These are phyloP conservation scores for Gymnosoma rotundatum DNA, from an alignment of 2,888 invertebrate genomes.

Conservation along the genomic window DNA sequence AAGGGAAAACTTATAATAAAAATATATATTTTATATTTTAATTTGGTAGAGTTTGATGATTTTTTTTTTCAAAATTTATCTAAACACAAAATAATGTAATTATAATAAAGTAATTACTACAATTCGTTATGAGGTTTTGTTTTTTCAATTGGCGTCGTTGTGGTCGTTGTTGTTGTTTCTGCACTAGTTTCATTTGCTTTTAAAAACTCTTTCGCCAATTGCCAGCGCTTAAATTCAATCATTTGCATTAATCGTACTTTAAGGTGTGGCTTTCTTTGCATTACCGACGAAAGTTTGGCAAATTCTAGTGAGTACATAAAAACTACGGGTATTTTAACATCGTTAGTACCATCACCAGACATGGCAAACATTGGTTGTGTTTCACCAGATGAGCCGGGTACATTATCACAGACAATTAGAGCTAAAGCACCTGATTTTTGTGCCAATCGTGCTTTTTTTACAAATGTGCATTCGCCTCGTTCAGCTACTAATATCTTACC, in stretches of 20 bases:
- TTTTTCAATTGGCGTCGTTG: constrained; percentile 46
- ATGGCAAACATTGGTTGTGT: constrained; percentile 95
- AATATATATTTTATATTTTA: neutral
- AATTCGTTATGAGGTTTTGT: constrained; percentile 68
- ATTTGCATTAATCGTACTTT: constrained; percentile 82
- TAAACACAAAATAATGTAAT: constrained; percentile 28
- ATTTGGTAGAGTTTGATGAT: neutral
- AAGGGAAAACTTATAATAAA: constrained; percentile 13
- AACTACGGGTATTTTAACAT: constrained; percentile 94
- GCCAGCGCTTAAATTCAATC: constrained; percentile 81
- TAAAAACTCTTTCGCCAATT: constrained; percentile 75
- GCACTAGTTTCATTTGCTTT: constrained; percentile 70
- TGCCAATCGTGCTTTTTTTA: constrained; percentile 94
- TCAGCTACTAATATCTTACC: constrained; percentile 93
- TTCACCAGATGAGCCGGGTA: constrained; percentile 88
- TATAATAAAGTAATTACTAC: constrained; percentile 63
- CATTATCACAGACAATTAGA: constrained; percentile 93
- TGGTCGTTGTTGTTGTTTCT: constrained; percentile 49
- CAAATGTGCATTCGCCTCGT: constrained; percentile 95
- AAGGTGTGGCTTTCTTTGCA: constrained; percentile 84
- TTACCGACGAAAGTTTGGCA: constrained; percentile 85
- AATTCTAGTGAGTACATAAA: constrained; percentile 93
- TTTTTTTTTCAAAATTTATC: constrained; percentile 23
- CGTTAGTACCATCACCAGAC: constrained; percentile 95
- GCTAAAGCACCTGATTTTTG: constrained; percentile 92